These are phyloP conservation scores for Hirundo rustica DNA, from an alignment of 2,797 vertebrate species.

Conservation along the genomic window DNA sequence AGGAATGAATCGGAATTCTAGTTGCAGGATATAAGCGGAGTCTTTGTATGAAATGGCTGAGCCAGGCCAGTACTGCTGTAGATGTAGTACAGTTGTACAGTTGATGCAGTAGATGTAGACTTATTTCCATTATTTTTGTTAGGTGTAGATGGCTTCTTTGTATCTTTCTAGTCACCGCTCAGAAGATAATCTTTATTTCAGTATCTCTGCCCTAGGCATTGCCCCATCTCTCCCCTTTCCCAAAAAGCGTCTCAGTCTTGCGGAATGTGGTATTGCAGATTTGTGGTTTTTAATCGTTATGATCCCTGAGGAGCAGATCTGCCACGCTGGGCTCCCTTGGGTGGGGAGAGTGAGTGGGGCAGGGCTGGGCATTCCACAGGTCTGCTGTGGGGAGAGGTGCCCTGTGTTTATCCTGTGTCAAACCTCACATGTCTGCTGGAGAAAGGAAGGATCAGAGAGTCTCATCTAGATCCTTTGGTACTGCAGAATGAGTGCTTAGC, in stretches of 20 bases:
- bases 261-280: background rate
- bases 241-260: background rate
- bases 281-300: background rate
- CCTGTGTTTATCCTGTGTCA: background rate
- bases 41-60: background rate
- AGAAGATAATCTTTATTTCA: background rate
- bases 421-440: background rate
- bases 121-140: slow-evolving; percentile 16
- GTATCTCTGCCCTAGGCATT: background rate
- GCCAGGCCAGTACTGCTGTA: background rate
- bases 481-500: background rate
- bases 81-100: background rate
- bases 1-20: background rate
- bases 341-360: background rate
- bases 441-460: background rate
- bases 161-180: background rate
- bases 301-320: background rate
- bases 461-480: background rate
- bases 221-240: background rate
- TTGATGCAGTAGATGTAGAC: background rate
- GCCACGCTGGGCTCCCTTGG: background rate
- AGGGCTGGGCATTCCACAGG: background rate
- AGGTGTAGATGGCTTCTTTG: background rate
- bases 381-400: background rate
- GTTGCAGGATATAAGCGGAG: background rate